Base-by-base conservation (phyloP, 1,140 invertebrate species). In the Pogonomyrmex californicus region DNA sequence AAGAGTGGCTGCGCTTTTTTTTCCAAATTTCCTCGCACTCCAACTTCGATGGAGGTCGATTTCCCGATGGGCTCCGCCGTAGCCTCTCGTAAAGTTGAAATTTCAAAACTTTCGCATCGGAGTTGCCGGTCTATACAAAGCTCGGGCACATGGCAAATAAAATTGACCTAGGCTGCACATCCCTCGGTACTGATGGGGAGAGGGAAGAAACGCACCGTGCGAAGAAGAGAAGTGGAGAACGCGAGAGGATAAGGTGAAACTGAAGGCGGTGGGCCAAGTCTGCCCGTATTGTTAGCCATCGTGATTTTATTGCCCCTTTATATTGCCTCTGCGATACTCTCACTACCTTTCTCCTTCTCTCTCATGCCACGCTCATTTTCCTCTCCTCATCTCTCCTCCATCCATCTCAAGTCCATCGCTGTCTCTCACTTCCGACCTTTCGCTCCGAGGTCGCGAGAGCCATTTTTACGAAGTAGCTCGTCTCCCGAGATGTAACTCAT, bases 291-390 rank as follows among this genome's bases (percentile, higher is more conserved):
- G 86, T 91, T 90, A 87, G 70, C 56, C 86, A 68, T 90, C 88
- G 88, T 91, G 91, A 91, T 90, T 91, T 91, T 91, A 91, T 91
- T 91, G 90, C 86, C 75, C 86, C 73, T 88, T 91, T 91, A 91
- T 91, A 91, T 91, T 91, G 86, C 88, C 70, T 91, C 76, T 65
- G 49, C 78, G 56, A 68, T 75, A 63, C 77, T 63, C 73, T 79
- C 36, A 38, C 49, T 77, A 44, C 70, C 75, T 41, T 56, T 85
- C 60, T 44, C 4, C 23, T 75, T 71, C 56, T 71, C 47, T 63
- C 58, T 68, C 41, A 44, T 66, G 14, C 70, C 54, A 60, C 47
- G 82, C 73, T 79, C 87, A 88, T 89, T 81, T 88, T 68, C 41
- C 41, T 49, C 49, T 60, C 12, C 17, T 75, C 70, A 47, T 23